Percentiles rank a stretch among this genome's conserved stretches.
Evolutionary conservation across 2,797 vertebrate species (phyloP).

Genomic region (Coendou prehensilis): DNA sequence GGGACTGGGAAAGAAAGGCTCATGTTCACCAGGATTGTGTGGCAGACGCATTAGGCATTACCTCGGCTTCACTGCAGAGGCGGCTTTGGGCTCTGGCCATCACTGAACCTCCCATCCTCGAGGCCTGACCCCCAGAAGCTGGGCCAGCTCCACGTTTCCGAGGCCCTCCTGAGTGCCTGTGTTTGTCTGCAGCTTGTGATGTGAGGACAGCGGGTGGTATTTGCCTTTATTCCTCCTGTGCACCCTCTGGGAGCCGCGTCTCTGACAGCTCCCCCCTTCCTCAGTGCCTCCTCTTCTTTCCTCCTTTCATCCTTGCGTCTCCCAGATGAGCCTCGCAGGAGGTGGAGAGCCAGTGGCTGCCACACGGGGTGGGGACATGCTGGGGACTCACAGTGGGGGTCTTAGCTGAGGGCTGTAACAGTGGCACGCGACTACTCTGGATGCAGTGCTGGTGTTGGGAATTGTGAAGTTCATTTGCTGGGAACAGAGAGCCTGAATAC

Average conservation of each 20-base stretch:
- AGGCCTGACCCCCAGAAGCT: not conserved
- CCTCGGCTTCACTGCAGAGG: not conserved
- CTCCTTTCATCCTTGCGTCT: not conserved
- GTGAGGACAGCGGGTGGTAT: rapidly evolving
- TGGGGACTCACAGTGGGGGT: not conserved
- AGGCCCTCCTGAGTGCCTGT: rapidly evolving
- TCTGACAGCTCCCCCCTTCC: not conserved
- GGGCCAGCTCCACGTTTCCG: not conserved
- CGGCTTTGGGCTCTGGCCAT: rapidly evolving
- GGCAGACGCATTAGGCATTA: not conserved
- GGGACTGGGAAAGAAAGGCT: not conserved
- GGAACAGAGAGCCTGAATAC: not conserved
- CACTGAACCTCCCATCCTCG: no score
- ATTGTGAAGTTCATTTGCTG: slow-evolving; percentile 50
- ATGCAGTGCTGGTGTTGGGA: not conserved
- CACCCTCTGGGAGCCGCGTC: not conserved
- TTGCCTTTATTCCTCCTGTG: not conserved
- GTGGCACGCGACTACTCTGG: not conserved
- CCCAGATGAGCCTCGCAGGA: rapidly evolving
- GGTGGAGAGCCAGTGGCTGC: not conserved
- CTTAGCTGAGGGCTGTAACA: not conserved
- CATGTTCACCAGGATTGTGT: not conserved
- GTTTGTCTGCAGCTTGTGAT: not conserved
- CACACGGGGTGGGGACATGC: no score
- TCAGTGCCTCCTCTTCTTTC: rapidly evolving